Conservation (phyloP, 2,797 vertebrate species). For the Hylomyscus alleni region DNA sequence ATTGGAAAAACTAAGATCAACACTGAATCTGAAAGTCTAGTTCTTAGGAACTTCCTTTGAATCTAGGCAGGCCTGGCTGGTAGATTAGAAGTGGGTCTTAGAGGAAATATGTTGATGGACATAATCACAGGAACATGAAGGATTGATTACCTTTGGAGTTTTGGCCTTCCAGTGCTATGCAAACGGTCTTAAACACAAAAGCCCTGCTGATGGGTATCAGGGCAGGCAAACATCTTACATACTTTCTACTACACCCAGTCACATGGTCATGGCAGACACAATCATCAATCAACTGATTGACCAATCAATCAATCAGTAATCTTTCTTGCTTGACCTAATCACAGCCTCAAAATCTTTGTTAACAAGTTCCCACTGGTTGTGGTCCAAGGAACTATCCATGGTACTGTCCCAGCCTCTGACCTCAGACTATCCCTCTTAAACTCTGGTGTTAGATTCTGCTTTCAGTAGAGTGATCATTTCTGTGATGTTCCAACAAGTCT, state of each 20-base stretch:
- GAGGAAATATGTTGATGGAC: neutral
- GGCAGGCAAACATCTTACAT: neutral
- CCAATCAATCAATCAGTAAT: neutral
- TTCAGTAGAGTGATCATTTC: neutral
- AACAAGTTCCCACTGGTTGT: neutral
- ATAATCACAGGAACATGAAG: neutral
- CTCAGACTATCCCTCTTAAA: neutral
- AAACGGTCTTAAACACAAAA: neutral
- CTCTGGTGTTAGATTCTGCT: neutral
- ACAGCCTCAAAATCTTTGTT: slow-evolving; percentile 53
- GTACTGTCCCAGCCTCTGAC: neutral
- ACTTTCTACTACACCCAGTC: neutral
- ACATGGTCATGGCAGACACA: neutral
- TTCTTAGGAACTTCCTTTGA: neutral
- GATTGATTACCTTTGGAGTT: neutral
- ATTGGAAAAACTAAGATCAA: neutral
- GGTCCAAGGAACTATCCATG: slow-evolving; percentile 41
- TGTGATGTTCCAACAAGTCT: neutral
- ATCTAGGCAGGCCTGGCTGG: neutral
- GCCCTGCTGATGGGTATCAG: neutral
- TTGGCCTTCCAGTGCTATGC: neutral
- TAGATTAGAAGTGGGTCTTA: neutral
- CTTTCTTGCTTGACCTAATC: neutral
- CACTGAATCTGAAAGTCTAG: neutral
- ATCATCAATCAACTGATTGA: neutral